phyloP scores from a whole-genome alignment of 2,113 vertebrate genomes.

The Coracopsis vasa region DNA sequence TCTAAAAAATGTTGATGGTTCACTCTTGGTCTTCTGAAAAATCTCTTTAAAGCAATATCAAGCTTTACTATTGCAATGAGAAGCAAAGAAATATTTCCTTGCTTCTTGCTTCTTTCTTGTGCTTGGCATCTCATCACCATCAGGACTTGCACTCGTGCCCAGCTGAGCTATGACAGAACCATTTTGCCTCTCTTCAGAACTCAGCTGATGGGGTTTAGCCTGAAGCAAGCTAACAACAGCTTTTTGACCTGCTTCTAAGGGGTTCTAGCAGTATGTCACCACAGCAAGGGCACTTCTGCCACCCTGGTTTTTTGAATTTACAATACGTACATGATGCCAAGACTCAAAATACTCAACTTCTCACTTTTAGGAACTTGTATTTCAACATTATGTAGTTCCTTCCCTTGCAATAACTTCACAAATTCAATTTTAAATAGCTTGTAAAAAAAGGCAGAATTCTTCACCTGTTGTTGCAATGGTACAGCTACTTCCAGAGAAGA shows the following conservation, averaged over 20 bases:
- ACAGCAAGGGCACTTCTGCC: neutral
- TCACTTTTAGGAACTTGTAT: neutral
- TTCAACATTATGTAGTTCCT: neutral
- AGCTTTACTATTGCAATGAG: neutral
- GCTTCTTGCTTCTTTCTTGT: neutral
- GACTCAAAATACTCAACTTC: neutral
- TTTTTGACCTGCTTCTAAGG: neutral
- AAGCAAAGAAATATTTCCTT: neutral
- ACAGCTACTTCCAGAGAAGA: neutral
- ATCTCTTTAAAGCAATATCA: neutral
- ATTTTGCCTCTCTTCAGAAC: conserved; percentile 1
- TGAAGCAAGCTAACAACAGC: neutral
- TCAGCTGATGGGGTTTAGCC: neutral
- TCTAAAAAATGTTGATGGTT: neutral
- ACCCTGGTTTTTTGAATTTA: neutral
- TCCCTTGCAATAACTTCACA: neutral
- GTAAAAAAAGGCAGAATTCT: neutral
- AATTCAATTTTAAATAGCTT: neutral
- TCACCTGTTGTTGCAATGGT: neutral
- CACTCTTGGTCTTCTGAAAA: neutral
- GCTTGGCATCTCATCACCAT: neutral
- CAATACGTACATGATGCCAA: neutral
- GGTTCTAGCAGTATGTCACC: neutral
- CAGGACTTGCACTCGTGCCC: neutral
- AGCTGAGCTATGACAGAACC: neutral